Conservation (phyloP, 2,888 invertebrate genomes). For the Tolmerus cingulatus region DNA sequence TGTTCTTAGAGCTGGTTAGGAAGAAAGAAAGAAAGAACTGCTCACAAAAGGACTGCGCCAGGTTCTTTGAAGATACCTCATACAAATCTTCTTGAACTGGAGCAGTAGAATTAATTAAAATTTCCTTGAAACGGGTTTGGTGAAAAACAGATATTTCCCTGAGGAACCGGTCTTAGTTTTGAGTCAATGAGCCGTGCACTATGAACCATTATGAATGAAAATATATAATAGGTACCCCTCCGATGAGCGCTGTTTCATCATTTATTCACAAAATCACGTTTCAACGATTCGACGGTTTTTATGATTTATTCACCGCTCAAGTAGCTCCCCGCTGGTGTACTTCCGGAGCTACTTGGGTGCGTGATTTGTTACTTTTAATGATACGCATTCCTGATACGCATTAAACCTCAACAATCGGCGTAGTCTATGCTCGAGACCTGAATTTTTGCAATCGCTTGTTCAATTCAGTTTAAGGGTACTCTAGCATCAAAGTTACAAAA, state of each 20-base stretch:
- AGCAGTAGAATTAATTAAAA: neutral
- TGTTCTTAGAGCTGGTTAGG: neutral
- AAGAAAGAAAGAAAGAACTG: neutral
- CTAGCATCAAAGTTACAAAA: neutral
- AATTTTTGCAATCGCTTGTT: neutral
- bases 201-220: neutral
- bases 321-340: neutral
- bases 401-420: neutral
- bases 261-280: neutral
- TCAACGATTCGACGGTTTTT: neutral
- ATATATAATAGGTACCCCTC: neutral
- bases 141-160: neutral
- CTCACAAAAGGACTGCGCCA: neutral
- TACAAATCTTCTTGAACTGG: neutral
- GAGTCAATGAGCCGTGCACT: neutral
- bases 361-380: neutral
- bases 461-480: neutral
- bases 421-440: too few species aligned
- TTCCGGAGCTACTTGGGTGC: neutral
- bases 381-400: neutral
- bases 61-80: neutral
- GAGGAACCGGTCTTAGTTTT: neutral
- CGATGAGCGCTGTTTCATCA: neutral
- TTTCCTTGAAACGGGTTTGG: neutral
- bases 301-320: neutral